Percentiles rank a stretch among this genome's conserved stretches.
These are phyloP conservation scores for Linepithema humile DNA, from an alignment of 1,140 invertebrate species.

Conservation along the genomic window DNA sequence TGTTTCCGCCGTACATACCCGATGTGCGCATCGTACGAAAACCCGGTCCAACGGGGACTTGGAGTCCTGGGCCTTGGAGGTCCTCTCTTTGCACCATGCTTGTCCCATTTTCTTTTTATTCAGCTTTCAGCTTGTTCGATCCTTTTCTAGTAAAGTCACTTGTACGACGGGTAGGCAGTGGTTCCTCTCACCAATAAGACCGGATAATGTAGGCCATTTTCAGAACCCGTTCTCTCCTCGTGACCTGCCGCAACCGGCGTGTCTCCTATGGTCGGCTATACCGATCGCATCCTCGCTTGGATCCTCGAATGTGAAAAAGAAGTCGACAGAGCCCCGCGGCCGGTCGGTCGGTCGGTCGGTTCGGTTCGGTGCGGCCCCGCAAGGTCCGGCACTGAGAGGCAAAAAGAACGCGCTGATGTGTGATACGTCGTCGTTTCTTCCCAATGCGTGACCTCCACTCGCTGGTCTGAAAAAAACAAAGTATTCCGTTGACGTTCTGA, in stretches of 20 bases:
- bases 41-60: constrained; percentile 82
- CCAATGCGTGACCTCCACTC: constrained; percentile 17
- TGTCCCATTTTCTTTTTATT: constrained; percentile 78
- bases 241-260: constrained; percentile 73
- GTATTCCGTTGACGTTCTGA: constrained; percentile 23
- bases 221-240: constrained; percentile 74
- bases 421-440: background rate
- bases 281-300: constrained; percentile 24
- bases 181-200: constrained; percentile 66
- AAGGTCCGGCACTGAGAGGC: background rate
- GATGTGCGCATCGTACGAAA: constrained; percentile 81
- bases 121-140: background rate
- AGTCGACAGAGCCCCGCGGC: background rate
- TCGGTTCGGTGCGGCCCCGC: background rate
- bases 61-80: constrained; percentile 81
- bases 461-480: constrained; percentile 8
- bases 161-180: background rate
- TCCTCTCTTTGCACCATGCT: constrained; percentile 82
- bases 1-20: constrained; percentile 71
- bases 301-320: background rate
- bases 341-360: no score
- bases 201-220: constrained; percentile 73
- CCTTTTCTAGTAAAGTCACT: constrained; percentile 20
- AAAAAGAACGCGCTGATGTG: background rate
- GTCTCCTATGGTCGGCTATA: constrained; percentile 59